Evolutionary conservation across 1,140 invertebrate genomes (phyloP), one percentile per base, ranked within the genome.

Genomic region (Steinernema feltiae): DNA sequence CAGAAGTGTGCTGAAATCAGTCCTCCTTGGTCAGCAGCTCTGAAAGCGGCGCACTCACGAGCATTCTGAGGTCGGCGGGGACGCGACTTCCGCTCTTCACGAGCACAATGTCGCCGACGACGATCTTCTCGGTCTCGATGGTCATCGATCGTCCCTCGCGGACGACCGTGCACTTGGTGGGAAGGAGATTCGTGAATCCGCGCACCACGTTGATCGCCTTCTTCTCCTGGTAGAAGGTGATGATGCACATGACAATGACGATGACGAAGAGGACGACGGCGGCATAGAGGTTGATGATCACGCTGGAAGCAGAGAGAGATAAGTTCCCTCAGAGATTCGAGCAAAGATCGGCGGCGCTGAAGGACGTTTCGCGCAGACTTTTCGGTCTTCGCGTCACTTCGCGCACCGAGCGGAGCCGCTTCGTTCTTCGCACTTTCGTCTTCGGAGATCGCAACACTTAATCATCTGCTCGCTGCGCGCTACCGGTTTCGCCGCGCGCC

Each of bases 101-200:
- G 69, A 84, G 73, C 0, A 75, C 82, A 24, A 85, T 48, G 48
- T 85, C 84, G 0, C 84, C 84, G 18, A 85, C 80, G 0, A 85
- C 80, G 1, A 85, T 74, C 2, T 85, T 80, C 18, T 77, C 75
- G 3, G 82, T 94, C 48, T 91, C 90, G 73, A 97, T 88, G 72
- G 93, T 95, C 76, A 93, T 87, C 86, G 95, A 96, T 87, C 95
- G 75, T 31, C 74, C 77, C 32, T 76, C 73, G 29, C 77, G 69
- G 70, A 78, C 75, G 32, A 78, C 77, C 30, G 75, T 79, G 41
- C 77, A 78, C 32, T 71, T 72, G 18, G 73, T 76, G 30, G 77
- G 77, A 48, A 78, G 71, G 0, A 78, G 70, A 18, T 46, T 77
- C 15, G 70, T 48, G 71, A 78, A 78, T 15, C 70, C 77, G 27